A percentile compares a stretch with the other conserved stretches of the same genome.
Conservation (phyloP, 2,888 invertebrate species). For the Oligia strigilis region DNA sequence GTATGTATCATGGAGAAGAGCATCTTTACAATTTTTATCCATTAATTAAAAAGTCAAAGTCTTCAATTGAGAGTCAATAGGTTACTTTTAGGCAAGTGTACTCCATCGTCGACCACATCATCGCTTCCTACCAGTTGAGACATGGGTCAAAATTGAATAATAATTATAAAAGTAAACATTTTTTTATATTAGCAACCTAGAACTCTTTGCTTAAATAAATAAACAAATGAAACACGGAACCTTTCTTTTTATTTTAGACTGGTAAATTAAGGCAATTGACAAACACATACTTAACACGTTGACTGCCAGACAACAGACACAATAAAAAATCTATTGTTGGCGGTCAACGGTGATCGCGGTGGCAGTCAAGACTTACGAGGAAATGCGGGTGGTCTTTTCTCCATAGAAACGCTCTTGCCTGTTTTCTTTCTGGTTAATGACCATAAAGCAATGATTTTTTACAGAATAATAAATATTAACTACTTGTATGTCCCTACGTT, state of each 20-base stretch:
- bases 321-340: too few relatives aligned
- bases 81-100: not conserved
- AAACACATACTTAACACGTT: not conserved
- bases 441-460: too few relatives aligned
- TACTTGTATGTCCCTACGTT: too few relatives aligned
- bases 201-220: not conserved
- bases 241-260: not conserved
- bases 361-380: too few relatives aligned
- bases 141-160: not conserved
- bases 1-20: not conserved
- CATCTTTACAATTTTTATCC: not conserved
- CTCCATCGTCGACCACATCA: not conserved
- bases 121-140: not conserved
- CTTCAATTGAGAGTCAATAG: too few relatives aligned
- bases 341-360: too few relatives aligned
- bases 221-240: not conserved
- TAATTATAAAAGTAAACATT: too few relatives aligned
- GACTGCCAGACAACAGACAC: too few relatives aligned
- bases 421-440: too few relatives aligned
- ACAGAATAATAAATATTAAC: too few relatives aligned
- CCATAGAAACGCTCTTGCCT: too few relatives aligned
- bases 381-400: too few relatives aligned
- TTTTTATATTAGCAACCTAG: not conserved
- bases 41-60: not conserved
- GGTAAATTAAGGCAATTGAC: not conserved